These are phyloP conservation scores for Sebastolobus altivelis DNA, from an alignment of 2,797 vertebrate species.

Conservation along the genomic window DNA sequence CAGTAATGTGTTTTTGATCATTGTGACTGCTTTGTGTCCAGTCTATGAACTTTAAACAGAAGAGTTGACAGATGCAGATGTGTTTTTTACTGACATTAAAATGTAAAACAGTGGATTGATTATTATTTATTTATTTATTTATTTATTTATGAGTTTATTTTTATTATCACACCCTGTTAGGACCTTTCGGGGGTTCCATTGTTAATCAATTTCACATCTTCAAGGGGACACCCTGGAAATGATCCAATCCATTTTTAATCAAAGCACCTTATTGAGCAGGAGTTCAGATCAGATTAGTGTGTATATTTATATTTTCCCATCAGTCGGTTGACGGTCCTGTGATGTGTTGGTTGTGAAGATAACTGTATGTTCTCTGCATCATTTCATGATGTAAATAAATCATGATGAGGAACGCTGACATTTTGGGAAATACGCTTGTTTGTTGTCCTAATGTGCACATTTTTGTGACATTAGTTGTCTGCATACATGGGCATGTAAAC, in stretches of 20 bases:
- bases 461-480: neutral
- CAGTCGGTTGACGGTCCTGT: constrained; percentile 17
- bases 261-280: constrained; percentile 33
- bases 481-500: neutral
- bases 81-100: constrained; percentile 15
- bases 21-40: constrained; percentile 17
- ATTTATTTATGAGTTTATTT: constrained; percentile 39
- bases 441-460: neutral
- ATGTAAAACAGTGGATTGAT: constrained; percentile 9
- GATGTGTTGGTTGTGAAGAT: constrained; percentile 12
- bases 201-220: constrained; percentile 41
- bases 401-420: too few relatives aligned
- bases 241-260: constrained; percentile 62
- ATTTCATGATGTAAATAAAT: neutral
- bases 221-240: constrained; percentile 28
- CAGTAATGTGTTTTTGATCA: constrained; percentile 24
- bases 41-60: neutral
- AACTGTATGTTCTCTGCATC: neutral
- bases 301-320: neutral
- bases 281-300: constrained; percentile 25
- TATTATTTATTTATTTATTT: constrained; percentile 27
- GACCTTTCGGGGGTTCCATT: constrained; percentile 15
- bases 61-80: constrained; percentile 6
- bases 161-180: constrained; percentile 8
- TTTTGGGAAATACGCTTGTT: neutral